These are phyloP conservation scores for Porites australiensis DNA, from an alignment of 64 coral and sea anemone species.

Conservation along the genomic window DNA sequence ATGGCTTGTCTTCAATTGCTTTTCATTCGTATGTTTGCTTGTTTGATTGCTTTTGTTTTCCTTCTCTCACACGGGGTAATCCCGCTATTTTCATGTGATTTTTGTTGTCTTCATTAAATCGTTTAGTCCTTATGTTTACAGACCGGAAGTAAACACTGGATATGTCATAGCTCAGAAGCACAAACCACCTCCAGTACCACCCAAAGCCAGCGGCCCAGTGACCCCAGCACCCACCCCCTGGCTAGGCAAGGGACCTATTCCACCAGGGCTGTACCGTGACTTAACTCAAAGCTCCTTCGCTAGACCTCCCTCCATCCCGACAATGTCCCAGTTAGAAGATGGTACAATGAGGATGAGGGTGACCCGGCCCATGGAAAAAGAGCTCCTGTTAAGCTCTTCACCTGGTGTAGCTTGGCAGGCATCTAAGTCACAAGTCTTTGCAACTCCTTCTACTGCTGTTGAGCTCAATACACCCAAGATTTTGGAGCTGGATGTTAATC, in stretches of 20 bases:
- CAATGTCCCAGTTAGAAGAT: slow-evolving; percentile 62
- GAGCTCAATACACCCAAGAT: slow-evolving; percentile 61
- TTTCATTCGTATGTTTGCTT: not conserved
- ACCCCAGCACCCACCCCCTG: slow-evolving; percentile 82
- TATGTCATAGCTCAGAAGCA: slow-evolving; percentile 72
- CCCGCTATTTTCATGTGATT: not conserved
- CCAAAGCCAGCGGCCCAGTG: slow-evolving; percentile 11
- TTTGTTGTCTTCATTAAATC: not conserved
- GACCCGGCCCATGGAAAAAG: slow-evolving; percentile 52
- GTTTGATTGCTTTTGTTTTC: not conserved
- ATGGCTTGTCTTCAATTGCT: not conserved
- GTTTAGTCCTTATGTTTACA: not conserved
- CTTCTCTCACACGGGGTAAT: no score
- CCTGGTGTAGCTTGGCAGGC: slow-evolving; percentile 22
- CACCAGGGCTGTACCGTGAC: slow-evolving; percentile 48
- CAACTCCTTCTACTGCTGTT: slow-evolving; percentile 13
- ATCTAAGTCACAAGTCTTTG: slow-evolving; percentile 68
- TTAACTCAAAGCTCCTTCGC: slow-evolving; percentile 50
- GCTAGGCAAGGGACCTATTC: slow-evolving; percentile 40
- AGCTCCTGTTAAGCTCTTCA: not conserved
- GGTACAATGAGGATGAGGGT: slow-evolving; percentile 71
- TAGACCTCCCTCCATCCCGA: slow-evolving; percentile 64
- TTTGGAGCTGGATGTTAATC: slow-evolving; percentile 87
- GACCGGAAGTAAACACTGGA: slow-evolving; percentile 54
- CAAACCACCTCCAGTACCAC: slow-evolving; percentile 49